A percentile compares a stretch with the other conserved stretches of the same genome.
These are phyloP conservation scores for Glaucomys volans DNA, from an alignment of 2,113 vertebrate genomes.

Conservation along the genomic window DNA sequence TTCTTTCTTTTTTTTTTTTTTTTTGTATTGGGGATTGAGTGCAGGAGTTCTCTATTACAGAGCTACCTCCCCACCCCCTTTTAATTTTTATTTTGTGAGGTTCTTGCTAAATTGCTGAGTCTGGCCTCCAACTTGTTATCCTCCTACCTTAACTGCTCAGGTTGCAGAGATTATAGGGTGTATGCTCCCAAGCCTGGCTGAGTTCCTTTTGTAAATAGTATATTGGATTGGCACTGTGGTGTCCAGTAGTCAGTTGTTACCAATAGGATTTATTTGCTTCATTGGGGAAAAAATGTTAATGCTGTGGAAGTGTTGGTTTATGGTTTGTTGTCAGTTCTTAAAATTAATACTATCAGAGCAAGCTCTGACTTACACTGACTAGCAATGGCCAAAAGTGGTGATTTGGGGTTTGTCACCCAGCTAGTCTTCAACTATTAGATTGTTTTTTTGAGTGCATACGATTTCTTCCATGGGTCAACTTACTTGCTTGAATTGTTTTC, in stretches of 20 bases:
- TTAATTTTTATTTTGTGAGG: no score
- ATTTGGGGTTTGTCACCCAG: not conserved
- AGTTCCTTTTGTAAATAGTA: not conserved
- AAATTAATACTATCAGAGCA: not conserved
- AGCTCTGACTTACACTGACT: not conserved
- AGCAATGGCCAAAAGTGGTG: not conserved
- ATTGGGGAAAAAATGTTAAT: not conserved
- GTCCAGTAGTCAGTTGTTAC: not conserved
- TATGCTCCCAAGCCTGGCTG: no score
- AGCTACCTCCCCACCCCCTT: no score
- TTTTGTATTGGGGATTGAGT: no score
- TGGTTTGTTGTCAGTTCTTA: not conserved
- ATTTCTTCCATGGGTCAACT: not conserved
- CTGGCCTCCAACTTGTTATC: no score
- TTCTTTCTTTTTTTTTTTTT: no score
- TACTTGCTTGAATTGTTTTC: not conserved
- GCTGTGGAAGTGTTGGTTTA: not conserved
- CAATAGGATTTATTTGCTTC: constrained; percentile 22
- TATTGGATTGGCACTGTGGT: not conserved
- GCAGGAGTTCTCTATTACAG: no score
- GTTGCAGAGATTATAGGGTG: no score
- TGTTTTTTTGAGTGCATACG: not conserved
- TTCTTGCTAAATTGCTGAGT: no score
- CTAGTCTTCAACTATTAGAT: not conserved
- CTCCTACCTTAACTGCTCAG: no score